Conservation (phyloP, 2,888 invertebrate genomes). For the Yponomeuta sedellus region DNA sequence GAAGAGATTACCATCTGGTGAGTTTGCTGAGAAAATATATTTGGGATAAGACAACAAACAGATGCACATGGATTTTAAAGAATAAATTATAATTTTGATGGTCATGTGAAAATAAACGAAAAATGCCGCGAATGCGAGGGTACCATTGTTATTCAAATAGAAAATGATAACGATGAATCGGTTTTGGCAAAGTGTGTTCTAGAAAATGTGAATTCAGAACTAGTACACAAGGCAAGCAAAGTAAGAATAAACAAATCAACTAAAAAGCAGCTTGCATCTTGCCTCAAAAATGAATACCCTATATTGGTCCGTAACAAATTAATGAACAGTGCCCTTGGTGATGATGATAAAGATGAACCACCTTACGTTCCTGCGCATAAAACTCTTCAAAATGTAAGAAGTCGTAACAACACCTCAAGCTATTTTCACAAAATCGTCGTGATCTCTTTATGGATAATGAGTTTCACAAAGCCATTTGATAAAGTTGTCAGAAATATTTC, state of each 20-base stretch:
- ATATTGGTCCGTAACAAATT: conserved; percentile 15
- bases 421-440: conserved; percentile 20
- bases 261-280: conserved; percentile 18
- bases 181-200: conserved; percentile 15
- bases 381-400: conserved; percentile 20
- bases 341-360: conserved; percentile 18
- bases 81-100: conserved; percentile 11
- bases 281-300: conserved; percentile 19
- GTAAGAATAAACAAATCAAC: conserved; percentile 18
- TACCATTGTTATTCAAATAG: conserved; percentile 5
- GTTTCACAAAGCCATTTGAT: conserved; percentile 12
- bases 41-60: conserved; percentile 18
- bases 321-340: conserved; percentile 15
- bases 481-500: conserved; percentile 15
- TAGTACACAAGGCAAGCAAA: conserved; percentile 18
- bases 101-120: not conserved
- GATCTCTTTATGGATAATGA: conserved; percentile 20
- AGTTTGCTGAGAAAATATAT: conserved; percentile 19
- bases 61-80: conserved; percentile 20
- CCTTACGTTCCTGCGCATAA: conserved; percentile 18
- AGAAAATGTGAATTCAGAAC: conserved; percentile 14
- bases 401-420: conserved; percentile 11
- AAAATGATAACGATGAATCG: conserved; percentile 10
- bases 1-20: conserved; percentile 19
- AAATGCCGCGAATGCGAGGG: not conserved